Evolutionary conservation across 2,797 vertebrate species (phyloP), one percentile per base, ranked within the genome.

Genomic region (Coilia nasus): DNA sequence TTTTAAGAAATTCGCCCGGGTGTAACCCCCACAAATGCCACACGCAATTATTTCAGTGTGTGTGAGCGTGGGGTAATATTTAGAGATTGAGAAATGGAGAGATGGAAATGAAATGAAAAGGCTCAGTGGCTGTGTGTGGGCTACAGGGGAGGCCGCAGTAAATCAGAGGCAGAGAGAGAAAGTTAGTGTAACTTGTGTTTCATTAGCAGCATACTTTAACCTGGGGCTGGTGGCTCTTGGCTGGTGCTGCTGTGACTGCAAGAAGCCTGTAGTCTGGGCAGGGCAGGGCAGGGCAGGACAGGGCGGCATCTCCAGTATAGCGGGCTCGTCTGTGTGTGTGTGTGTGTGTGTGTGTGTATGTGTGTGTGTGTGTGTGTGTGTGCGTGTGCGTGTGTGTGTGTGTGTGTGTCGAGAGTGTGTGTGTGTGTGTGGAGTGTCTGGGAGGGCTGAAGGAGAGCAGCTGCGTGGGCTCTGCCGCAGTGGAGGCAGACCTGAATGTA

Each of bases 401-500:
- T n/a, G n/a, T n/a, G n/a, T n/a, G n/a, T n/a, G n/a, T n/a, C n/a
- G n/a, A n/a, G n/a, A n/a, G n/a, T n/a, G n/a, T n/a, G n/a, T n/a
- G n/a, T 9, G 50, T 54, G 2, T 54, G 50, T 54, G 50, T 54
- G 50, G 50, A 54, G 50, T 3, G 50, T 54, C 50, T 54, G 50
- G 50, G 50, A 10, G 14, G 50, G 50, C 50, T 54, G 50, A 7
- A 54, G 50, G 9, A 9, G 50, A 96, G 95, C 94, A 93, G 93
- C 92, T 94, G 90, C 91, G 90, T 90, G 86, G 90, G 90, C 94
- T 94, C 94, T 91, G 93, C 90, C 71, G 85, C 86, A 85, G 88
- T 85, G 89, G 88, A 46, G 44, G 56, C 5, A 41, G 14, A 56
- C 75, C 75, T 84, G 80, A 25, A 86, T 21, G 14, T 54, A 54